Evolutionary conservation across 2,888 invertebrate genomes (phyloP).

Genomic region (Dryobota labecula): DNA sequence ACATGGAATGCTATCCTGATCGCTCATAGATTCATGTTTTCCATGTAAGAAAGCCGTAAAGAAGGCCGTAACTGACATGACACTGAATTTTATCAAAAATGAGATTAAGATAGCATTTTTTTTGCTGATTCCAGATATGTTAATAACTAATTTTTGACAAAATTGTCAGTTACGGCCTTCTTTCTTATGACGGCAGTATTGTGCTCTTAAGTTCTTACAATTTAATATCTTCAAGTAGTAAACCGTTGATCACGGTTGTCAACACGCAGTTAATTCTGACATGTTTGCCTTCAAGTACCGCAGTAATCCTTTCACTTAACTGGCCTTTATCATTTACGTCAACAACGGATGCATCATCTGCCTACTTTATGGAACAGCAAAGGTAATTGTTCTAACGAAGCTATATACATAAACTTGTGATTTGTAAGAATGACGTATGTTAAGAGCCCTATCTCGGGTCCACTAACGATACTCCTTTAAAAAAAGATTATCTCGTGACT

Average conservation of each 20-base stretch:
- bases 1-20: background rate
- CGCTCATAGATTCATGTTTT: background rate
- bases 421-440: slow-evolving; percentile 16
- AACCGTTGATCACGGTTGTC: slow-evolving; percentile 26
- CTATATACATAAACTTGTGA: background rate
- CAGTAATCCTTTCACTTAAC: slow-evolving; percentile 51
- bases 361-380: slow-evolving; percentile 10
- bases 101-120: no score
- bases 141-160: no score
- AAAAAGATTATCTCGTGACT: no score
- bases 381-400: background rate
- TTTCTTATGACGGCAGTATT: no score
- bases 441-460: no score
- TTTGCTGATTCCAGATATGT: no score
- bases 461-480: no score
- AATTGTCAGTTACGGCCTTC: no score
- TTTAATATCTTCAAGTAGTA: slow-evolving; percentile 7
- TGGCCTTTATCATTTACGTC: slow-evolving; percentile 36
- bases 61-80: no score
- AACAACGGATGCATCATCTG: slow-evolving; percentile 36
- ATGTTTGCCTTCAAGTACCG: slow-evolving; percentile 50
- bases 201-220: background rate
- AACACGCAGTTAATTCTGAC: slow-evolving; percentile 28
- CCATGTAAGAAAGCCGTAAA: no score
- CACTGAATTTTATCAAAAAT: no score